Percentiles rank a stretch among this genome's conserved stretches.
Evolutionary conservation across 2,113 vertebrate genomes (phyloP).

Genomic region (Thomomys bottae): DNA sequence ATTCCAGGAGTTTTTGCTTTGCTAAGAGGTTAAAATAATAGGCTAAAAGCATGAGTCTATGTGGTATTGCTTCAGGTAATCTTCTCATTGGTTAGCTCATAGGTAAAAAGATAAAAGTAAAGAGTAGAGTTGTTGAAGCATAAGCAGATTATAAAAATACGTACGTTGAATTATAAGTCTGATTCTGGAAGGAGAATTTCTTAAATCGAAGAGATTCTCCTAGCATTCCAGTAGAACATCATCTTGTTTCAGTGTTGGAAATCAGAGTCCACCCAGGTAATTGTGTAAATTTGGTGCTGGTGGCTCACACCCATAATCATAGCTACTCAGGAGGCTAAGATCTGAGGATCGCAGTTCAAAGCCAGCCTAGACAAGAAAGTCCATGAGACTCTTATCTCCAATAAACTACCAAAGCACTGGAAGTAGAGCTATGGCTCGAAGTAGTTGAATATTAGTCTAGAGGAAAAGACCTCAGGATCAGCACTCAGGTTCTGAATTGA

Average conservation of each 20-base stretch:
- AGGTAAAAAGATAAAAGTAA: neutral
- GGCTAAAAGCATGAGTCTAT: neutral
- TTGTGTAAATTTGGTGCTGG: neutral
- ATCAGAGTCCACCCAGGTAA: neutral
- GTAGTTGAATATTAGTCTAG: too few species aligned
- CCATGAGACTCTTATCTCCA: too few species aligned
- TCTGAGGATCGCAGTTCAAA: too few species aligned
- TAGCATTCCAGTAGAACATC: neutral
- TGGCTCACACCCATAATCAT: too few species aligned
- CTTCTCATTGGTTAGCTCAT: neutral
- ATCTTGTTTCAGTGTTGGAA: constrained; percentile 3
- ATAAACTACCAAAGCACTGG: too few species aligned
- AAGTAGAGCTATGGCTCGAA: too few species aligned
- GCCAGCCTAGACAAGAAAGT: too few species aligned
- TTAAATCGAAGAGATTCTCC: neutral
- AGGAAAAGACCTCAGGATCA: too few species aligned
- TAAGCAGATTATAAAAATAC: neutral
- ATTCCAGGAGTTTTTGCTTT: neutral
- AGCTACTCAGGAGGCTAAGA: too few species aligned
- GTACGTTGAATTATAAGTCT: neutral
- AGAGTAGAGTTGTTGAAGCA: neutral
- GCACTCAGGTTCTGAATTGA: too few species aligned
- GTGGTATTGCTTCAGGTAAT: neutral
- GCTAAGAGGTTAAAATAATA: neutral
- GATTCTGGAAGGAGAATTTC: neutral